Percentiles rank a stretch among this genome's conserved stretches.
These are phyloP conservation scores for Malurus melanocephalus DNA, from an alignment of 2,113 vertebrate genomes.

Conservation along the genomic window DNA sequence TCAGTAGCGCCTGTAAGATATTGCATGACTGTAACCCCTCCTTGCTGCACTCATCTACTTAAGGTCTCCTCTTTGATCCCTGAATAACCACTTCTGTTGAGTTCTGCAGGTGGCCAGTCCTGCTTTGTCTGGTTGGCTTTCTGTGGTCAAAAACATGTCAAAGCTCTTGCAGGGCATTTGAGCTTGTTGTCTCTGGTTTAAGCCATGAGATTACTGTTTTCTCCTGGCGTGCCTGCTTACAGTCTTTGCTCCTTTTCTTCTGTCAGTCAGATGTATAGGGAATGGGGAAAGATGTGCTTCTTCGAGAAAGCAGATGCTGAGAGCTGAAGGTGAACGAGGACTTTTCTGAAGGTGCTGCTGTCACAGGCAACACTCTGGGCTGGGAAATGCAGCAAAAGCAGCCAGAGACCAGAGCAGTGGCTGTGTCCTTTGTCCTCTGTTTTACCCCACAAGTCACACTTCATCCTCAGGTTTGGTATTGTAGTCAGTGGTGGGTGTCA, in stretches of 20 bases:
- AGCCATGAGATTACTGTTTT: not conserved
- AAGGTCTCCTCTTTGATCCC: not conserved
- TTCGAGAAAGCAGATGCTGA: not conserved
- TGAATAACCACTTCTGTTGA: not conserved
- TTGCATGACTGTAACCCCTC: not conserved
- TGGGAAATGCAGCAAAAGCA: not conserved
- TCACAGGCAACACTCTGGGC: not conserved
- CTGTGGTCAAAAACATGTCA: accelerated
- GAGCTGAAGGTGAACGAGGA: not conserved
- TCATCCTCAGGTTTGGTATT: not conserved
- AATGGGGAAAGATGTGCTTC: not conserved
- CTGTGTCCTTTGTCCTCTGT: not conserved
- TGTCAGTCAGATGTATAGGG: not conserved
- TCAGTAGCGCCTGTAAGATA: not conserved
- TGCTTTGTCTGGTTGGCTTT: not conserved
- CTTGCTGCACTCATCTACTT: not conserved
- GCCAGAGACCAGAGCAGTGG: not conserved
- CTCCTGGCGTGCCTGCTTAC: not conserved
- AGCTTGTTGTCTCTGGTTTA: not conserved
- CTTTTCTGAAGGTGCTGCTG: not conserved
- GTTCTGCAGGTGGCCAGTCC: not conserved
- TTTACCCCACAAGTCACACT: not conserved
- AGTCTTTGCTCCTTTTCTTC: not conserved
- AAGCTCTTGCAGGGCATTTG: not conserved
- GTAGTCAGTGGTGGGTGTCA: not conserved